Evolutionary conservation across 1,140 invertebrate genomes (phyloP).

Genomic region (Bombus superbus): DNA sequence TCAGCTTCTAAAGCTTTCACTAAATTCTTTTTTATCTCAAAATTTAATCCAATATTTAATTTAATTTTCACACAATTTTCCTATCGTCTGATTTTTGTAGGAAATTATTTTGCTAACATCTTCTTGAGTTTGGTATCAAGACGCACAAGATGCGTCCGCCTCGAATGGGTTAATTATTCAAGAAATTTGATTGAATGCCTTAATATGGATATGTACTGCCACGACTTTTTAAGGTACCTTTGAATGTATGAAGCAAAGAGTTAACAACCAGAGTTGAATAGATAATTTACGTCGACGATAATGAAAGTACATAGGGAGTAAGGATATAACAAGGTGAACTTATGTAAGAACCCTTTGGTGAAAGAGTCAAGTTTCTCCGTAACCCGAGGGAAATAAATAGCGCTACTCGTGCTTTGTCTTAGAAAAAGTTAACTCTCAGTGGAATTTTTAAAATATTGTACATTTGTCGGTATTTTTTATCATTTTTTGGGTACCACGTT

Average conservation of each 20-base stretch:
- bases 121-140: neutral
- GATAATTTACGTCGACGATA: slow-evolving; percentile 46
- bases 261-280: neutral
- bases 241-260: slow-evolving; percentile 6
- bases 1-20: neutral
- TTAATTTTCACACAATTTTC: neutral
- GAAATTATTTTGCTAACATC: neutral
- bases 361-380: neutral
- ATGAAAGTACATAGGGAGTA: slow-evolving; percentile 70
- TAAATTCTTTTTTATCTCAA: neutral
- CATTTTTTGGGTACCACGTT: neutral
- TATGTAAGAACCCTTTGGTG: neutral
- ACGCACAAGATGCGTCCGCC: neutral
- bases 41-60: neutral
- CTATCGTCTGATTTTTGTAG: neutral
- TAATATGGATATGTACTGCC: neutral
- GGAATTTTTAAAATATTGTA: neutral
- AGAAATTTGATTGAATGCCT: neutral
- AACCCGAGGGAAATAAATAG: slow-evolving; percentile 13
- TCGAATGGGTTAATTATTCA: neutral
- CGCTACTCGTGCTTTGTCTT: slow-evolving; percentile 17
- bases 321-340: slow-evolving; percentile 39
- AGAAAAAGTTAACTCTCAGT: slow-evolving; percentile 7
- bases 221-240: neutral
- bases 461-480: neutral